Conservation (phyloP, 2,797 vertebrate genomes). For the Valencia hispanica region DNA sequence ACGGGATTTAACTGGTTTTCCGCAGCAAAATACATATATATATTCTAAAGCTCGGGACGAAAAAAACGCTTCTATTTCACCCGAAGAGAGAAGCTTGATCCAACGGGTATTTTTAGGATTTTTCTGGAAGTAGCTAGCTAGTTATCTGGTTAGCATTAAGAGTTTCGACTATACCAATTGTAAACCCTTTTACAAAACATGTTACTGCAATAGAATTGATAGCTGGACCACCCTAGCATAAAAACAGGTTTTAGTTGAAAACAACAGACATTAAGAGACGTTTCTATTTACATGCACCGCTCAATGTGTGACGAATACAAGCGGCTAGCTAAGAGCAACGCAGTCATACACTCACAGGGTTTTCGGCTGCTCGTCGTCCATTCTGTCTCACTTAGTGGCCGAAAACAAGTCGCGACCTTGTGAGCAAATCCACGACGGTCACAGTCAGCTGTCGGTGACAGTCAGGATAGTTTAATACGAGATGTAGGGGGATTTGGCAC, state of each 20-base stretch:
- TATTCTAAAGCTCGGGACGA: not conserved
- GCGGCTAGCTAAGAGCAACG: constrained; percentile 44
- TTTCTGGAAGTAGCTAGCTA: constrained; percentile 53
- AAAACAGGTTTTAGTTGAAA: not conserved
- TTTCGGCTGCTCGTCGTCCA: constrained; percentile 83
- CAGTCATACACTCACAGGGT: constrained; percentile 77
- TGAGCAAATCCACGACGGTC: constrained; percentile 75
- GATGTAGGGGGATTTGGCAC: constrained; percentile 56
- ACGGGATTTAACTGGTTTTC: not conserved
- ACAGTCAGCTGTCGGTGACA: constrained; percentile 56
- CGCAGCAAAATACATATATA: fast-evolving
- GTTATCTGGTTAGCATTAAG: constrained; percentile 18
- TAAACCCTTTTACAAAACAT: not conserved
- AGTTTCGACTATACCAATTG: not conserved
- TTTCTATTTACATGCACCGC: constrained; percentile 10
- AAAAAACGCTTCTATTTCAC: not conserved
- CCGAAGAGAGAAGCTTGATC: not conserved
- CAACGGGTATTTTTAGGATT: constrained; percentile 22
- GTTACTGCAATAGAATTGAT: not conserved
- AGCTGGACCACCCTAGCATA: fast-evolving
- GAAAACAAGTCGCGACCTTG: constrained; percentile 75
- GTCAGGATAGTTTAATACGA: constrained; percentile 49
- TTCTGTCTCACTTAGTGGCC: constrained; percentile 69
- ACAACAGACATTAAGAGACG: not conserved
- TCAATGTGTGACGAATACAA: constrained; percentile 48